Conservation (phyloP, 2,113 vertebrate genomes). For the Notiomystis cincta region DNA sequence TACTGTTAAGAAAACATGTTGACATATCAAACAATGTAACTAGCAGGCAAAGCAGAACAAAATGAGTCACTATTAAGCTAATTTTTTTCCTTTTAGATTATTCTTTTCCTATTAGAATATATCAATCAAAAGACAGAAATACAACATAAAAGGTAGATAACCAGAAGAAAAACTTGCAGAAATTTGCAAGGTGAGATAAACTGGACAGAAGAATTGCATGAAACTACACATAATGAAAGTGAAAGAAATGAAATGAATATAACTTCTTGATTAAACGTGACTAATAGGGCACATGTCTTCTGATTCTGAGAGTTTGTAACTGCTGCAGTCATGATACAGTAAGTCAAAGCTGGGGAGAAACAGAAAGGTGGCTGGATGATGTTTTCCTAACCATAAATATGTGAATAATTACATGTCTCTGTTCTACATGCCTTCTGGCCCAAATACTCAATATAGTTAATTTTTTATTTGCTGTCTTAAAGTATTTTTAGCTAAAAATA, state of each 20-base stretch:
- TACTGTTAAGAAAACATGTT: background rate
- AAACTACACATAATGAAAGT: background rate
- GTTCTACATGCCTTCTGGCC: background rate
- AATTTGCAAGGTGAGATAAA: background rate
- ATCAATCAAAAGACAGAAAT: background rate
- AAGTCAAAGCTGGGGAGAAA: background rate
- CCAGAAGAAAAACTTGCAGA: background rate
- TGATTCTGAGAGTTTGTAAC: background rate
- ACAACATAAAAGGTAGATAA: background rate
- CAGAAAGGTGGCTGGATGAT: background rate
- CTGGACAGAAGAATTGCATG: background rate
- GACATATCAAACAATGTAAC: background rate
- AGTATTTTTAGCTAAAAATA: background rate
- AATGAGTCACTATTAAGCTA: background rate
- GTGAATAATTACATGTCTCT: background rate
- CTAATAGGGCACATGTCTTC: background rate
- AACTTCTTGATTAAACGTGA: background rate
- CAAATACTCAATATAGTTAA: background rate
- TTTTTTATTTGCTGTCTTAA: background rate
- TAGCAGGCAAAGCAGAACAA: background rate
- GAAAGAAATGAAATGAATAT: background rate
- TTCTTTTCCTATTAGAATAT: background rate
- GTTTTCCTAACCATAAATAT: background rate
- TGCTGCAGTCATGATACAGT: background rate
- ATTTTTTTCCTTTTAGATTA: background rate